A percentile compares a stretch with the other conserved stretches of the same genome.
These are phyloP conservation scores for Larimichthys polyactis DNA, from an alignment of 2,113 vertebrate genomes.

Conservation along the genomic window DNA sequence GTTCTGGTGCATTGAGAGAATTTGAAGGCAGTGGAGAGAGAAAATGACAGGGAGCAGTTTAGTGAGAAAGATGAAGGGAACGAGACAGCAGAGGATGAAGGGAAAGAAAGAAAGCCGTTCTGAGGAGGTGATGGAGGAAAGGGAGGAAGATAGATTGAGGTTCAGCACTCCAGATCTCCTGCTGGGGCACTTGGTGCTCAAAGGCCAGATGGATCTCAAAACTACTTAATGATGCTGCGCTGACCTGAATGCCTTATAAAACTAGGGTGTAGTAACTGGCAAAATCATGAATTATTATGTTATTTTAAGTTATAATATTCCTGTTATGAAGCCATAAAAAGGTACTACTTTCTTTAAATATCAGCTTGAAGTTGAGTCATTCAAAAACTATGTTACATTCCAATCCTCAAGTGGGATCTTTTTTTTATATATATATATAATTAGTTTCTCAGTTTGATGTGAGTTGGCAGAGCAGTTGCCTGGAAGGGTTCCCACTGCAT, in stretches of 20 bases:
- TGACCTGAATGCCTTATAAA: neutral
- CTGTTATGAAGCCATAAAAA: neutral
- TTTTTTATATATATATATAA: conserved; percentile 23
- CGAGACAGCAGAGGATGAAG: neutral
- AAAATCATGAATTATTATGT: neutral
- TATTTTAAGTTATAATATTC: neutral
- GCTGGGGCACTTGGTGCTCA: neutral
- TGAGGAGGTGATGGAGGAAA: neutral
- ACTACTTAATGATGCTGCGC: neutral
- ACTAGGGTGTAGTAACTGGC: rapidly evolving
- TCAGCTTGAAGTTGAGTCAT: conserved; percentile 21
- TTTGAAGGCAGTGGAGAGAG: neutral
- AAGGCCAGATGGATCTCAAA: conserved; percentile 20
- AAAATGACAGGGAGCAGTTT: conserved; percentile 25
- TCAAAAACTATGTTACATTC: neutral
- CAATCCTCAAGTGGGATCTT: conserved; percentile 17
- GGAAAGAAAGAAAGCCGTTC: neutral
- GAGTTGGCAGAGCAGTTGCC: neutral
- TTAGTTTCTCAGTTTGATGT: conserved; percentile 20
- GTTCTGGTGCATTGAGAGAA: conserved; percentile 20
- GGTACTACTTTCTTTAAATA: neutral
- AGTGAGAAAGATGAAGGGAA: conserved; percentile 13
- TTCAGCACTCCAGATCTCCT: conserved; percentile 4
- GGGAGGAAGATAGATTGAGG: neutral
- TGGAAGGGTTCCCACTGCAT: conserved; percentile 22